Conservation (phyloP, 2,797 vertebrate species). For the Staurois parvus region DNA sequence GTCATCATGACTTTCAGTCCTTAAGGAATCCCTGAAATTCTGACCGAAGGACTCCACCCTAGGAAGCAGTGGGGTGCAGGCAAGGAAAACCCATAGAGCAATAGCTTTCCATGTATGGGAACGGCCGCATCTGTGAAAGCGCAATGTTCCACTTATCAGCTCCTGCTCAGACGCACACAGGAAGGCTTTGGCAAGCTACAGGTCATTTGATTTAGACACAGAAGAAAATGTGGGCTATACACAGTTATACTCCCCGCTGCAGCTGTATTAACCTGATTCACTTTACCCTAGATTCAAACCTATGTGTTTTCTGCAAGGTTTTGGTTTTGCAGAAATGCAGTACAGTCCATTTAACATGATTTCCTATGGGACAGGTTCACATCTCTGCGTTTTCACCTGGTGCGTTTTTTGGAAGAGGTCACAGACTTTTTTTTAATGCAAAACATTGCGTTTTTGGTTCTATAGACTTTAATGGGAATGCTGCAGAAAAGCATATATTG, state of each 20-base stretch:
- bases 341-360: no score
- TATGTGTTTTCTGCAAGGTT: no score
- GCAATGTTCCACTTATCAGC: slow-evolving; percentile 51
- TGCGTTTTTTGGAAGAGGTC: no score
- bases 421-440: no score
- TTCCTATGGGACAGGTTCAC: no score
- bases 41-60: slow-evolving; percentile 44
- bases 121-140: slow-evolving; percentile 47
- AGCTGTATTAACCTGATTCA: slow-evolving; percentile 35
- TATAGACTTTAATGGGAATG: no score
- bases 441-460: no score
- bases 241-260: slow-evolving; percentile 17
- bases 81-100: slow-evolving; percentile 18
- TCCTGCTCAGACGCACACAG: slow-evolving; percentile 33
- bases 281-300: no score
- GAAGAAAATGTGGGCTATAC: slow-evolving; percentile 34
- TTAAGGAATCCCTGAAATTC: slow-evolving; percentile 53
- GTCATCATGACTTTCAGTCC: slow-evolving; percentile 6
- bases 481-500: no score
- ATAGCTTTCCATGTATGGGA: slow-evolving; percentile 59
- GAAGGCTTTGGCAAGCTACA: slow-evolving; percentile 27
- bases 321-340: no score
- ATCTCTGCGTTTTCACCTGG: no score
- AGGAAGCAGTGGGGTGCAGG: slow-evolving; percentile 38
- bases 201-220: slow-evolving; percentile 47